A percentile compares a stretch with the other conserved stretches of the same genome.
These are phyloP conservation scores for Dendrolimus kikuchii DNA, from an alignment of 1,140 invertebrate species.

Conservation along the genomic window DNA sequence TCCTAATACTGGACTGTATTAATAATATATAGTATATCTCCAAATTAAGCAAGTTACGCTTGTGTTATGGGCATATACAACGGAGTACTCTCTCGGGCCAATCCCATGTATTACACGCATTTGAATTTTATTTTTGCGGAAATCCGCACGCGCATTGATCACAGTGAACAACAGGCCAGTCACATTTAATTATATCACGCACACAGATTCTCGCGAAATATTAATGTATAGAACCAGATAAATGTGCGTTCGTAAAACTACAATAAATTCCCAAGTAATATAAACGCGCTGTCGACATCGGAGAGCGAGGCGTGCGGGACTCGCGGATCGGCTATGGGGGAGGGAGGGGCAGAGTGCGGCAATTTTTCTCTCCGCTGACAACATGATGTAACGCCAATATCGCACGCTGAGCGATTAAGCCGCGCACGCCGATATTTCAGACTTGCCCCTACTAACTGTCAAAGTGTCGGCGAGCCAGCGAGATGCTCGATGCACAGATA, in stretches of 20 bases:
- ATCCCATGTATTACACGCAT: too few relatives aligned
- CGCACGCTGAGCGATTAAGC: slow-evolving; percentile 69
- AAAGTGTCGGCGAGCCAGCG: slow-evolving; percentile 40
- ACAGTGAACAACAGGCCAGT: too few relatives aligned
- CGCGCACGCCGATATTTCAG: slow-evolving; percentile 68
- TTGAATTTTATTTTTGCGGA: too few relatives aligned
- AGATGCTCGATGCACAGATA: slow-evolving; percentile 7
- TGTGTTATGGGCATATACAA: too few relatives aligned
- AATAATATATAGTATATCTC: too few relatives aligned
- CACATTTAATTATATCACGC: too few relatives aligned
- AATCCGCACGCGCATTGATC: too few relatives aligned
- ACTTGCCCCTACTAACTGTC: slow-evolving; percentile 68
- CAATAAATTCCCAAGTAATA: slow-evolving; percentile 65
- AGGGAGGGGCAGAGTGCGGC: slow-evolving; percentile 39
- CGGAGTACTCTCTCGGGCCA: too few relatives aligned
- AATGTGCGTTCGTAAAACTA: slow-evolving; percentile 61
- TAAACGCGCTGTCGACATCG: slow-evolving; percentile 60
- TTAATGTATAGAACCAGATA: slow-evolving; percentile 39
- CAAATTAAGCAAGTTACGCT: too few relatives aligned
- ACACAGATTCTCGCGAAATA: not conserved
- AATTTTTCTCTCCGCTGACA: slow-evolving; percentile 71
- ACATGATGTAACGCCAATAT: slow-evolving; percentile 71
- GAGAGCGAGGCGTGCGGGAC: slow-evolving; percentile 28
- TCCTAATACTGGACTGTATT: too few relatives aligned
- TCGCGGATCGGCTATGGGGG: slow-evolving; percentile 21